Base-by-base conservation (phyloP, 2,888 invertebrate species). In the Helleia helle region DNA sequence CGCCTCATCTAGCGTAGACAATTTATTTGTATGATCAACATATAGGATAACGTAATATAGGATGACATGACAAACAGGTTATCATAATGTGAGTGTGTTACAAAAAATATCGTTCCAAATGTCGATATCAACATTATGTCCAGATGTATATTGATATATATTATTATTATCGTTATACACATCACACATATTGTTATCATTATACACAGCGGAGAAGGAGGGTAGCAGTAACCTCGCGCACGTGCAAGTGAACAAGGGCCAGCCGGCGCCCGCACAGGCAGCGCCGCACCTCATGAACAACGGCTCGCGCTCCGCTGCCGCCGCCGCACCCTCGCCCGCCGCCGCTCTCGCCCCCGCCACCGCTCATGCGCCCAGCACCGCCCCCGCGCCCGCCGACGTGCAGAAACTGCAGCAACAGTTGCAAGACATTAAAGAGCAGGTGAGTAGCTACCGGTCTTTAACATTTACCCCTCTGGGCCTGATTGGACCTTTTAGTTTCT, bases 341-440 rank as follows among this genome's bases (percentile, higher is more conserved):
- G 34, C 46, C 34, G 37, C 7, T 18, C 26, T 40, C 31, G 41
- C 34, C 8, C 14, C 40, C 62, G 72, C 90, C 62, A 89, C 88
- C 49, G 85, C 48, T 29, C 39, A 9, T 90, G 91, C 66, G 1
- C 40, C 28, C 8, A 30, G 3, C 3, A 2, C 43, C 25, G 40
- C 50, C 2, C 34, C 42, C 13, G 42, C 47, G 52, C 12, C 64
- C 62, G 29, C 76, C 44, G 97, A 97, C 73, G 93, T 97, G 42
- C 97, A 98, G 68, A 81, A 81, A 36, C 61, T 81, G 22, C 81
- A 81, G 50, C 81, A 81, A 42, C 97, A 98, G 66, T 77, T 99
- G 47, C 96, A 97, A 74, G 98, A 98, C 69, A 97, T 98, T 60
- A 97, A 97, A 69, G 97, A 98, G 75, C 97, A 97, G 90, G 96